These are phyloP conservation scores for Drosophila gunungcola DNA, from an alignment of 1,140 invertebrate species.

Conservation along the genomic window DNA sequence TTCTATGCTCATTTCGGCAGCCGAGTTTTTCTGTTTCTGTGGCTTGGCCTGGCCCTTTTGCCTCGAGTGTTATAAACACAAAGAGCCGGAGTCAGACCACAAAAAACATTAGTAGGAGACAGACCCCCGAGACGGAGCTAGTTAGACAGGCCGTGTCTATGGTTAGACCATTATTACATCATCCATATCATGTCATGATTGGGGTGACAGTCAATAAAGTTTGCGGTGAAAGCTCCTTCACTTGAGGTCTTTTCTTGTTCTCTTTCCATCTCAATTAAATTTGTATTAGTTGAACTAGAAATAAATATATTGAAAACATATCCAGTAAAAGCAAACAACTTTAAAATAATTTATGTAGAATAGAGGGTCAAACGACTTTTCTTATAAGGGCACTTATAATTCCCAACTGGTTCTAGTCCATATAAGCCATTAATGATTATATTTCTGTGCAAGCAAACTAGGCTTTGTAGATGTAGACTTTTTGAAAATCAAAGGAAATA, in stretches of 20 bases:
- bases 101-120: background rate
- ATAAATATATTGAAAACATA: background rate
- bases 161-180: conserved; percentile 64
- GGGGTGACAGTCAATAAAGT: conserved; percentile 10
- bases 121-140: conserved; percentile 29
- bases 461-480: background rate
- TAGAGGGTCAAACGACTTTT: background rate
- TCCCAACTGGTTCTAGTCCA: conserved; percentile 2
- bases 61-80: conserved; percentile 24
- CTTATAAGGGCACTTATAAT: conserved; percentile 1
- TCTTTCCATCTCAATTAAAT: background rate
- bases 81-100: conserved; percentile 13
- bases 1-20: conserved; percentile 54
- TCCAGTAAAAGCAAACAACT: background rate
- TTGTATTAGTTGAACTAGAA: background rate
- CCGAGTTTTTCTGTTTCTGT: conserved; percentile 32
- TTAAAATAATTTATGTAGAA: background rate
- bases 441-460: background rate
- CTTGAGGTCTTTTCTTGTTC: background rate
- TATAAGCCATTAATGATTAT: background rate
- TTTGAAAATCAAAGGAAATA: background rate
- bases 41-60: conserved; percentile 24
- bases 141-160: conserved; percentile 34
- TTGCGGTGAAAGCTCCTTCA: conserved; percentile 12
- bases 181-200: conserved; percentile 38